Base-by-base conservation (phyloP, 2,888 invertebrate genomes). In the Aporophyla nigra region DNA sequence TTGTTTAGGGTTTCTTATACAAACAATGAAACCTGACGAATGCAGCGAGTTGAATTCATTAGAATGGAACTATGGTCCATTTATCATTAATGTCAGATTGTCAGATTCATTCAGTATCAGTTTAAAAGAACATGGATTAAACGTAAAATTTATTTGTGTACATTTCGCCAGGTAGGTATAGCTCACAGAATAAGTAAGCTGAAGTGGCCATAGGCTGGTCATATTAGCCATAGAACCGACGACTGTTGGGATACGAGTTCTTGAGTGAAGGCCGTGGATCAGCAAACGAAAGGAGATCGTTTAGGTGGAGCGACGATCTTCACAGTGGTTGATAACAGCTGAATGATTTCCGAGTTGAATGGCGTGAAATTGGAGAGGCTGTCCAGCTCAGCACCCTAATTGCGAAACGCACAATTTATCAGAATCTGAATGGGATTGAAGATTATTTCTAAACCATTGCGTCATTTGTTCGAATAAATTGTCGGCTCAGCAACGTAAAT, bases 1-100 rank as follows among this genome's bases (percentile, higher is more conserved):
- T 82, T 81, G 80, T 77, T 78, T 72, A 75, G 74, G 71, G 62
- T 77, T 77, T 72, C 66, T 54, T 73, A 40, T 3, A 56, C 56
- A 72, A 71, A 67, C 14, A 58, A 83, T 62, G 33, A 51, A 53
- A 75, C 40, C 27, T 54, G n/a, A 61, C 9, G 24, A 49, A 54
- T 21, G 27, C n/a, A n/a, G n/a, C 3, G 24, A 51, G 62, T 56
- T 43, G 16, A 66, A 49, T 74, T 56, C 49, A 46, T 19, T 12
- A 43, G 24, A 24, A 49, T 16, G 0, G 19, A 40, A 59, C 27
- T 19, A 24, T 59, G 16, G 33, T n/a, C n/a, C n/a, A n/a, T n/a
- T n/a, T n/a, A n/a, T n/a, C n/a, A n/a, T n/a, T 43, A 14, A 40
- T 33, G 33, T 33, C 33, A 33, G 33, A 33, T 33, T 33, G 33